phyloP scores from a whole-genome alignment of 2,113 vertebrate genomes.

The Protobothrops flavoviridis region DNA sequence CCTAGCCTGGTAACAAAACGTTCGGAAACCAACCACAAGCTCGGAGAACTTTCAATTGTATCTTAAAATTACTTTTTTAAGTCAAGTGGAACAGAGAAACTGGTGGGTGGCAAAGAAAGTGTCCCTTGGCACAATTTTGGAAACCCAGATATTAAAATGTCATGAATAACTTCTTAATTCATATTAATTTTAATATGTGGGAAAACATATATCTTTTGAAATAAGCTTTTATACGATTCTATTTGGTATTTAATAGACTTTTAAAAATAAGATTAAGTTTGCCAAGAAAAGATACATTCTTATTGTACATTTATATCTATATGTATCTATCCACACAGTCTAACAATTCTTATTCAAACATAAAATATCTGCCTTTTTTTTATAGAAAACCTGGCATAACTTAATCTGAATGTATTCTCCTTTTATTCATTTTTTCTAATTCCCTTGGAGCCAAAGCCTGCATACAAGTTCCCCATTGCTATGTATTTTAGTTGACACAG shows the following conservation, averaged over 20 bases:
- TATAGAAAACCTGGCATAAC: background rate
- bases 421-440: background rate
- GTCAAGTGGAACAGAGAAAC: background rate
- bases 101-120: background rate
- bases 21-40: no score
- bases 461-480: no score
- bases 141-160: background rate
- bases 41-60: background rate
- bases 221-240: background rate
- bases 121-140: background rate
- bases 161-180: background rate
- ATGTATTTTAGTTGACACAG: background rate
- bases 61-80: background rate
- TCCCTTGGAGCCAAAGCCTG: background rate
- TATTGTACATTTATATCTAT: background rate
- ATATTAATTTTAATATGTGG: no score
- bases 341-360: background rate
- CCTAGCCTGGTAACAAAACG: no score
- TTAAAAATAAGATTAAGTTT: background rate
- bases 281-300: background rate
- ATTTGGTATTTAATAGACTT: background rate
- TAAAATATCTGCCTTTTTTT: background rate
- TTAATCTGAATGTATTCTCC: background rate
- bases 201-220: background rate
- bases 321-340: background rate